Base-by-base conservation (phyloP, 92 coral and sea anemone genomes). In the Phenganax subtilis region DNA sequence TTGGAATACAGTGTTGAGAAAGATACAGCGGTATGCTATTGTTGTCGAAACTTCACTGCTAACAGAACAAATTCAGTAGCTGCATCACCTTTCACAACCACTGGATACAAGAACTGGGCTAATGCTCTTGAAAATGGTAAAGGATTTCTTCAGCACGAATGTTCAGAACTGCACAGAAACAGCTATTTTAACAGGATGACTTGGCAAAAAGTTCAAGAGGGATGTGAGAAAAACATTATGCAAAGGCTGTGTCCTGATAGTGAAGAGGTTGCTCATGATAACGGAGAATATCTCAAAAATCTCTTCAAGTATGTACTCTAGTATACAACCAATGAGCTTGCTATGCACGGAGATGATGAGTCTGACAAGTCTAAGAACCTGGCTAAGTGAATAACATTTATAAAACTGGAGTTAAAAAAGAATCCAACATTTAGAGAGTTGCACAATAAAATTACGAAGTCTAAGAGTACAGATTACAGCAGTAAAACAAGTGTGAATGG, bases 151-250 rank as follows among this genome's bases (percentile, higher is more conserved):
- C 52, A 76, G 81, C 81, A 76, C 56, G 81, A 56, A 76, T 16
- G 67, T 15, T 76, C 81, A 12, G 81, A 58, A 57, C 68, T 76
- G 28, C 81, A 76, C 56, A 76, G 54, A 76, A 76, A 76, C 81
- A 57, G 81, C 57, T 57, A 15, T 28, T 15, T 54, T 3, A 76
- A 57, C 8, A 56, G 69, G 81, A 76, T 0, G 10, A 76, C 0
- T 3, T 76, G 81, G 81, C 81, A 76, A 76, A 75, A 76, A 76
- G 68, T 76, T 76, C 81, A 76, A 76, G 65, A 76, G 81, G 81
- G 81, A 6, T 76, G 51, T 76, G 81, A 76, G 81, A 76, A 76
- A 76, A 29, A 58, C 81, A 76, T 67, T 10, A 58, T 76, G 2
- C 81, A 76, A 55, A 0, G 81, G 63, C 27, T 76, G 12, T 76